These are phyloP conservation scores for Cotesia congregata DNA, from an alignment of 2,888 invertebrate species.

Conservation along the genomic window DNA sequence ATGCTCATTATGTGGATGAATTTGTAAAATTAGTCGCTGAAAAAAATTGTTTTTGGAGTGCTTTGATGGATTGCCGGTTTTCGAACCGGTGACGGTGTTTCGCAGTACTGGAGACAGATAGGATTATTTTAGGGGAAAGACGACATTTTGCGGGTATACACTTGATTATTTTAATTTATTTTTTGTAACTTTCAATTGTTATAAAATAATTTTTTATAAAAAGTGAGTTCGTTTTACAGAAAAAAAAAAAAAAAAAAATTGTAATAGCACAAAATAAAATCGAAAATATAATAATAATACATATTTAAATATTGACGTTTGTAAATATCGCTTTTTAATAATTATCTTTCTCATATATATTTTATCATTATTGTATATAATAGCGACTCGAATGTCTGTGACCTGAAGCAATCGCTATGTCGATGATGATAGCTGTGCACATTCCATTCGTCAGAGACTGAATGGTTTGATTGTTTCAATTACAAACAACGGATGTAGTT, in stretches of 20 bases:
- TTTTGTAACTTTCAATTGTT: not conserved
- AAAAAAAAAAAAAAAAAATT: not conserved
- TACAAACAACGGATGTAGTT: constrained; percentile 15
- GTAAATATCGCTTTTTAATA: not conserved
- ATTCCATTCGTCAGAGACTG: constrained; percentile 57
- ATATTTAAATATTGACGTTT: not conserved
- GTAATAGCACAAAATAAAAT: not conserved
- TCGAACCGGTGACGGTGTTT: constrained; percentile 34
- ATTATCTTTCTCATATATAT: constrained; percentile 42
- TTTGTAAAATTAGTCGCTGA: not conserved
- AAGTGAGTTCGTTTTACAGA: too few relatives aligned
- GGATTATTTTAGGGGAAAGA: constrained; percentile 50
- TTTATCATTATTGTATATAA: constrained; percentile 54
- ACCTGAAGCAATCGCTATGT: constrained; percentile 65
- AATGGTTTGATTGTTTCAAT: constrained; percentile 62
- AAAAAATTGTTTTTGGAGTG: constrained; percentile 10
- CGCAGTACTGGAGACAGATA: constrained; percentile 53
- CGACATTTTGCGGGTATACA: constrained; percentile 50
- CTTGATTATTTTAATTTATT: constrained; percentile 19
- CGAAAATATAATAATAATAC: not conserved
- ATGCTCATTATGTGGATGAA: constrained; percentile 6
- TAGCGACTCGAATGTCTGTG: constrained; percentile 63
- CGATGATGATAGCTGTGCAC: constrained; percentile 59
- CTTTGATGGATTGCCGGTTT: constrained; percentile 25
- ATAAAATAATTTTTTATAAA: constrained; percentile 11